Percentiles rank a stretch among this genome's conserved stretches.
Evolutionary conservation across 2,113 vertebrate genomes (phyloP).

Genomic region (Oryzias celebensis): DNA sequence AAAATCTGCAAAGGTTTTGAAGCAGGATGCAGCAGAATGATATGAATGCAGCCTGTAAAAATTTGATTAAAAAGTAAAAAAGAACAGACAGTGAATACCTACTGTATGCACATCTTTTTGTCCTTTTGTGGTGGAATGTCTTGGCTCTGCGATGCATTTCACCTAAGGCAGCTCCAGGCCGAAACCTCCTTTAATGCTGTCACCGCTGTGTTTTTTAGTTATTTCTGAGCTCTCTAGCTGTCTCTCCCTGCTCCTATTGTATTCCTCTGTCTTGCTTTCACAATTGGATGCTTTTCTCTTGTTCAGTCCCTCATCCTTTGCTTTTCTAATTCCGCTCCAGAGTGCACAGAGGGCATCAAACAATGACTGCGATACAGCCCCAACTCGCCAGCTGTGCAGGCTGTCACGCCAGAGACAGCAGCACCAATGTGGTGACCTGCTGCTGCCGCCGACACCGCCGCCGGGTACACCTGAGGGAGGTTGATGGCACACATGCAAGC

Average conservation of each 20-base stretch:
- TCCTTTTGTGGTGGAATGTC: constrained; percentile 55
- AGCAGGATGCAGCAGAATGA: neutral
- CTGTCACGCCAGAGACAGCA: constrained; percentile 53
- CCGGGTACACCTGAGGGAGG: constrained; percentile 46
- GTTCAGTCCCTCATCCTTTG: constrained; percentile 36
- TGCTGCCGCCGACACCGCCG: constrained; percentile 19
- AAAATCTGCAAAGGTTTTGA: constrained; percentile 11
- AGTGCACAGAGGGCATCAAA: constrained; percentile 59
- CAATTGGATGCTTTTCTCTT: constrained; percentile 56
- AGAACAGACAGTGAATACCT: constrained; percentile 39
- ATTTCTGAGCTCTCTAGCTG: constrained; percentile 29
- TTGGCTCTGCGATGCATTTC: constrained; percentile 55
- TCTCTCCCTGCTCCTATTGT: constrained; percentile 64
- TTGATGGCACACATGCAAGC: constrained; percentile 29
- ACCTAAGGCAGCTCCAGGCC: constrained; percentile 9
- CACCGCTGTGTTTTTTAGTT: constrained; percentile 14
- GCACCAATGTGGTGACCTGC: constrained; percentile 26
- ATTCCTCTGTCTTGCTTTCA: constrained; percentile 45
- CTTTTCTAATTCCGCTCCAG: constrained; percentile 38
- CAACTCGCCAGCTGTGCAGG: constrained; percentile 49
- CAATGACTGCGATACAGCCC: constrained; percentile 56
- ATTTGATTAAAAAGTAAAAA: neutral
- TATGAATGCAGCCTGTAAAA: constrained; percentile 1
- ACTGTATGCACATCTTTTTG: constrained; percentile 61
- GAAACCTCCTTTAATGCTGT: constrained; percentile 27